Evolutionary conservation across 2,888 invertebrate species (phyloP).

Genomic region (Callimorpha dominula): DNA sequence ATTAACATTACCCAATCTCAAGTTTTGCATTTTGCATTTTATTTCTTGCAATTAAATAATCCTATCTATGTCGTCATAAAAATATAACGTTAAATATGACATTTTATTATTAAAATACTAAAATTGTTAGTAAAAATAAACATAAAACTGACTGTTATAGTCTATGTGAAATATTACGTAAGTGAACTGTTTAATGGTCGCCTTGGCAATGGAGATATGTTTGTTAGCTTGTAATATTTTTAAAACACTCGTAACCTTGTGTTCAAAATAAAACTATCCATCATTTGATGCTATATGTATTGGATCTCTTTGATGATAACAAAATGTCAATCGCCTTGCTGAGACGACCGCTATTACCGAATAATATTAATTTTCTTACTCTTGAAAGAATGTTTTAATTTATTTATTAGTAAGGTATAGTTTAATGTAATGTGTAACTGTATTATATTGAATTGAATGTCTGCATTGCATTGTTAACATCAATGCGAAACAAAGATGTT

Average conservation of each 20-base stretch:
- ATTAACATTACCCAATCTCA: not conserved
- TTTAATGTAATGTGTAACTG: slow-evolving; percentile 51
- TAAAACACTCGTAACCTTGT: slow-evolving; percentile 16
- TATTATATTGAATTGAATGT: slow-evolving; percentile 59
- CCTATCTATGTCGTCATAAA: not conserved
- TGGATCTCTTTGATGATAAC: slow-evolving; percentile 7
- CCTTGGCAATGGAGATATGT: slow-evolving; percentile 21
- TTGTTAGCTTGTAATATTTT: slow-evolving; percentile 13
- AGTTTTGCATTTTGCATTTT: not conserved
- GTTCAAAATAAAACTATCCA: slow-evolving; percentile 14
- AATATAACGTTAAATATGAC: not conserved
- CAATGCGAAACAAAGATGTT: slow-evolving; percentile 46
- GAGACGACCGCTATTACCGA: slow-evolving; percentile 28
- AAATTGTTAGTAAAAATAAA: not conserved
- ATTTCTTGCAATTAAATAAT: not conserved
- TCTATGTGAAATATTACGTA: slow-evolving; percentile 17
- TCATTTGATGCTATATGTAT: slow-evolving; percentile 20
- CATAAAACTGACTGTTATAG: not conserved
- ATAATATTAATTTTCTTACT: slow-evolving; percentile 34
- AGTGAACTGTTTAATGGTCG: slow-evolving; percentile 7
- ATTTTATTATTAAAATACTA: not conserved
- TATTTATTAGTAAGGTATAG: slow-evolving; percentile 69
- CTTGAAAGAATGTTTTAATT: slow-evolving; percentile 57
- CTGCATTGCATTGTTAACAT: slow-evolving; percentile 31
- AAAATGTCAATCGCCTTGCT: slow-evolving; percentile 20